Evolutionary conservation across 2,888 invertebrate species (phyloP), one percentile per base, ranked within the genome.

Genomic region (Phaonia tiefii): DNA sequence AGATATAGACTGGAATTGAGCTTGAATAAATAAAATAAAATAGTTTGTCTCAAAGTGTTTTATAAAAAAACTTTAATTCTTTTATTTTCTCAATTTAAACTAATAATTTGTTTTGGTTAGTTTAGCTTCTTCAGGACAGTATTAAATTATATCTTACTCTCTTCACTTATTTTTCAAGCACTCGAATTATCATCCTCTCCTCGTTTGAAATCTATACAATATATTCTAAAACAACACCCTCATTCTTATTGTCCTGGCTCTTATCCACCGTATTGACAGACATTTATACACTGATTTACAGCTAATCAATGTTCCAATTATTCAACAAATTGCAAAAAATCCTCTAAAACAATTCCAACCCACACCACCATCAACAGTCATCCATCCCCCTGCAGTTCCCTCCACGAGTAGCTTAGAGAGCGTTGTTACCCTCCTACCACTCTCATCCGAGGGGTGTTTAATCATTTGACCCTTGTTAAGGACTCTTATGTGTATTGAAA

Each of bases 221-320:
- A 31, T 31, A 5, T 31, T 31, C 31, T 31, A 31, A 8, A 31
- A 8, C 8, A 31, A 31, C 31, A 8, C 3, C 31, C 31, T 31
- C 31, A 31, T 31, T 31, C 4, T 31, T 77, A 65, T 17, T 51
- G 46, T 74, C 49, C 51, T 31, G 44, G 39, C 46, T 46, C 44
- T 31, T 31, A 31, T 31, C 31, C 39, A 39, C 37, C 26, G 39
- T 69, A 80, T 78, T 82, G 80, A 81, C 71, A 76, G 79, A 82
- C 78, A 76, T 78, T 79, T 79, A 78, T 65, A 69, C 74, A 75
- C 81, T 82, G 81, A 83, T 83, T 85, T 83, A 76, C 83, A 84
- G 84, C 85, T 85, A 85, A 85, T 85, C 85, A 85, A 85, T 84
- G 83, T 78, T 72, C 79, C 84, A 84, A 80, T 83, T 83, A 80